phyloP scores from a whole-genome alignment of 1,140 invertebrate genomes.

The fruit fly (Drosophila melanogaster) region Release_6_plus_ISO1_MT NC_004354.4:10835001-10835500 shows the following conservation, averaged over 20 bases:
- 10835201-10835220: conserved; percentile 33
- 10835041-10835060: too few relatives aligned
- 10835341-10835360: conserved; percentile 2
- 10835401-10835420: conserved; percentile 10
- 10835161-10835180: background rate
- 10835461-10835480: conserved; percentile 18
- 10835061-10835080: conserved; percentile 3
- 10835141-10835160: background rate
- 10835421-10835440: conserved; percentile 18
- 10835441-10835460: conserved; percentile 14
- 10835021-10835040: background rate
- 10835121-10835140: background rate
- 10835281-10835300: conserved; percentile 1
- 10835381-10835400: conserved; percentile 1
- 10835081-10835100: background rate
- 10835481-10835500: conserved; percentile 3
- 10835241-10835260: conserved; percentile 19
- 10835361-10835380: background rate
- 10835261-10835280: background rate
- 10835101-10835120: background rate
- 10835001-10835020: conserved; percentile 31
- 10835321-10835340: background rate
- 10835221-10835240: conserved; percentile 45
- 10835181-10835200: conserved; percentile 15
- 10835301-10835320: conserved; percentile 23